Base-by-base conservation (phyloP, 2,797 vertebrate genomes). In the Falco berigora region DNA sequence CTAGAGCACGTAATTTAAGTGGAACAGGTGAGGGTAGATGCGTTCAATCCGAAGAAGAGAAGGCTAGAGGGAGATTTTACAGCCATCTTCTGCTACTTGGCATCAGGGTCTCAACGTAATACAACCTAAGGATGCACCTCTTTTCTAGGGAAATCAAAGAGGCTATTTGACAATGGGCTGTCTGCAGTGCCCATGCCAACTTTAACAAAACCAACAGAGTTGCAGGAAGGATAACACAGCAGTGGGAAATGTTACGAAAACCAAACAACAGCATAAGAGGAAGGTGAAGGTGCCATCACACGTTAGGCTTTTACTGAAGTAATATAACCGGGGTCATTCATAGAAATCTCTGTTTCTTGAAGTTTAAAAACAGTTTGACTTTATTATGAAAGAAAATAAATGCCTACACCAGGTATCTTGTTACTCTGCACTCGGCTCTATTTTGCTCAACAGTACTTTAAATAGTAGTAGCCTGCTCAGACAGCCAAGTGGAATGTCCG, bases 401-500 rank as follows among this genome's bases (percentile, higher is more conserved):
- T 6, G 20, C 38, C 58, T 77, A 40, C 32, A 84, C 14, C 59
- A 87, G 30, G 42, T 17, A 79, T n/a, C 61, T 47, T 42, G 34
- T 47, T 69, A 78, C n/a, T 52, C n/a, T 52, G 83, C 50, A 77
- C 12, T 23, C 52, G 88, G 44, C 25, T 66, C 46, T 27, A 0
- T 59, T 92, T 74, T 64, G 67, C 75, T 78, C 62, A 67, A n/a
- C 4, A 10, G 24, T 32, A 77, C 52, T 83, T 74, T 10, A 38
- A 66, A 68, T 15, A 67, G 86, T 6, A 87, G 28, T 27, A 73
- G 90, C 94, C 90, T 78, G 96, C 96, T 97, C 98, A 97, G 97
- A 96, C 97, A 98, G 97, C 97, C 97, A 97, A 98, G 97, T 95
- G 95, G 92, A 97, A 88, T 78, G 86, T 96, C 97, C 32, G 40